phyloP scores from a whole-genome alignment of 1,140 invertebrate genomes.

The Drosophila sproati region DNA sequence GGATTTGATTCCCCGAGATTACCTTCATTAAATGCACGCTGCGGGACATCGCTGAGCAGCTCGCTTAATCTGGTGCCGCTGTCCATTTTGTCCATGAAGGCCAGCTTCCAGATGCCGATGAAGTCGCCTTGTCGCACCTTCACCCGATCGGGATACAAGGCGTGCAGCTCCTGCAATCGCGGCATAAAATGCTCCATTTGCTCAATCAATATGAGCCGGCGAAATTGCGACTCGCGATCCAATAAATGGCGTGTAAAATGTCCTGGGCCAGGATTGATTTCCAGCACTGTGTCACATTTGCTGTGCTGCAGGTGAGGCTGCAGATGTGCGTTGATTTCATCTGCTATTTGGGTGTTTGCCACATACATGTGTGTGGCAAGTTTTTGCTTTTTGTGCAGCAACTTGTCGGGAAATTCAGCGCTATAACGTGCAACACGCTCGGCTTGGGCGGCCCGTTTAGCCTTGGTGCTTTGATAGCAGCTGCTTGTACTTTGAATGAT shows the following conservation, averaged over 20 bases:
- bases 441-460: slow-evolving; percentile 35
- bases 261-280: slow-evolving; percentile 86
- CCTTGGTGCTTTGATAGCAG: slow-evolving; percentile 49
- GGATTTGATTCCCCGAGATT: no score
- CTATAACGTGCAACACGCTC: slow-evolving; percentile 57
- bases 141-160: slow-evolving; percentile 71
- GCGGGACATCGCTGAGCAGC: slow-evolving; percentile 84
- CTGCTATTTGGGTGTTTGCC: slow-evolving; percentile 82
- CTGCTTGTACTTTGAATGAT: background rate
- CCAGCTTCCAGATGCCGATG: slow-evolving; percentile 86
- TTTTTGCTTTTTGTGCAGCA: slow-evolving; percentile 72
- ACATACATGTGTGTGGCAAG: slow-evolving; percentile 65
- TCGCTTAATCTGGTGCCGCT: slow-evolving; percentile 85
- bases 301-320: slow-evolving; percentile 67
- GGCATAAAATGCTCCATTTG: slow-evolving; percentile 83
- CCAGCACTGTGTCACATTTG: slow-evolving; percentile 84
- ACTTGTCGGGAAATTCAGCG: slow-evolving; percentile 70
- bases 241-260: slow-evolving; percentile 85
- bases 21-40: slow-evolving; percentile 60
- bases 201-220: slow-evolving; percentile 85
- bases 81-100: slow-evolving; percentile 87
- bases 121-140: slow-evolving; percentile 85
- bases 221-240: slow-evolving; percentile 67
- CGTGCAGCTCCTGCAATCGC: slow-evolving; percentile 62
- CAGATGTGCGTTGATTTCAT: slow-evolving; percentile 77